These are phyloP conservation scores for Pipra filicauda DNA, from an alignment of 2,113 vertebrate species.

Conservation along the genomic window DNA sequence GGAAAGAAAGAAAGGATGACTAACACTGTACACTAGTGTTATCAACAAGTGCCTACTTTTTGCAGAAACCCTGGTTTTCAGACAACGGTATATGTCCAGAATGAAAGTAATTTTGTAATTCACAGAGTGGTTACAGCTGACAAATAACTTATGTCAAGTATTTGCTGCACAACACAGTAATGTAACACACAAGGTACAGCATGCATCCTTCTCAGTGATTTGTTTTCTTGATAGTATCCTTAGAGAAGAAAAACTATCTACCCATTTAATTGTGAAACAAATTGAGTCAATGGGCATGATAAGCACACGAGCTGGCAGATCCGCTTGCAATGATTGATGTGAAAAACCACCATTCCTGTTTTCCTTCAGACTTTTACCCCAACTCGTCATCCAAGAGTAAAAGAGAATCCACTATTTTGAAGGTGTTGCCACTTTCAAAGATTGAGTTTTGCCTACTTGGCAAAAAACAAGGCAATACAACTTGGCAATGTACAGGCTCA, in stretches of 20 bases:
- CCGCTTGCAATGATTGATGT: background rate
- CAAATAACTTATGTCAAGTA: background rate
- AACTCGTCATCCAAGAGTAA: background rate
- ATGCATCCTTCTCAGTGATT: background rate
- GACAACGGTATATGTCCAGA: accelerated
- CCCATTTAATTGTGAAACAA: background rate
- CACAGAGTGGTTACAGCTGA: background rate
- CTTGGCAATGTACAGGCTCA: background rate
- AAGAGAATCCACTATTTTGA: background rate
- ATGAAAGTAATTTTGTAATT: background rate
- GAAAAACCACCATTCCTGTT: background rate
- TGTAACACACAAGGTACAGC: background rate
- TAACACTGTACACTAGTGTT: background rate
- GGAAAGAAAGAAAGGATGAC: background rate
- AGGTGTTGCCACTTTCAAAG: background rate
- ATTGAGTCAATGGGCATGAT: background rate
- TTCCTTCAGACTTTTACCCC: background rate
- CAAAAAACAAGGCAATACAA: background rate
- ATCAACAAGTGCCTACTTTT: background rate
- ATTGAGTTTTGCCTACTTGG: background rate
- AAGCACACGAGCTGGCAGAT: background rate
- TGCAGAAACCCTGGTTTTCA: background rate
- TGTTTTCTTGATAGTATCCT: background rate
- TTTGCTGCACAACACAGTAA: background rate
- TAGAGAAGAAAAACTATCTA: background rate